A percentile compares a stretch with the other conserved stretches of the same genome.
Evolutionary conservation across 2,888 invertebrate genomes (phyloP).

Genomic region (Thymelicus lineola): DNA sequence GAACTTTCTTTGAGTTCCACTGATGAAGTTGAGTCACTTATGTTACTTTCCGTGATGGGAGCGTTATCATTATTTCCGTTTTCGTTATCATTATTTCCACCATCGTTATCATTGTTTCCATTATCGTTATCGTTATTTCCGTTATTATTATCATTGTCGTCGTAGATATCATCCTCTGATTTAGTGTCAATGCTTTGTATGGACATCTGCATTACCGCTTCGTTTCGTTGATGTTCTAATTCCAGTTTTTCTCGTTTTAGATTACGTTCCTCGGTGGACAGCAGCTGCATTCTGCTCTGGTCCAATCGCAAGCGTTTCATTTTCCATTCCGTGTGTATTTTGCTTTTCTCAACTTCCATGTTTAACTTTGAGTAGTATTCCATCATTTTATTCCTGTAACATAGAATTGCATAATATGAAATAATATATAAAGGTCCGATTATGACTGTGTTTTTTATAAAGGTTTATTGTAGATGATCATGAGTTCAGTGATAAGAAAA

Average conservation of each 20-base stretch:
- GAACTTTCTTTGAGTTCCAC: slow-evolving; percentile 43
- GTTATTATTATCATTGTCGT: slow-evolving; percentile 42
- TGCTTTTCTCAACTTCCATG: slow-evolving; percentile 84
- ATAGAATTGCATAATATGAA: neutral
- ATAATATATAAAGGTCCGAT: neutral
- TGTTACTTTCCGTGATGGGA: slow-evolving; percentile 33
- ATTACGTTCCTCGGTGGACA: slow-evolving; percentile 82
- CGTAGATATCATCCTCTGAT: slow-evolving; percentile 53
- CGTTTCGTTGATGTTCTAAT: slow-evolving; percentile 70
- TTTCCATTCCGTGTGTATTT: slow-evolving; percentile 85
- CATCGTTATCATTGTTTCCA: slow-evolving; percentile 39
- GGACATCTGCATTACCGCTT: slow-evolving; percentile 71
- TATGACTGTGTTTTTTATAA: too few relatives aligned
- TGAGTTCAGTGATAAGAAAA: too few relatives aligned
- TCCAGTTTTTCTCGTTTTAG: slow-evolving; percentile 83
- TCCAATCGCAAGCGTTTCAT: slow-evolving; percentile 77
- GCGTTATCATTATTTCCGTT: slow-evolving; percentile 30
- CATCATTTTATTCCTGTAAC: slow-evolving; percentile 84
- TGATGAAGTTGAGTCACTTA: slow-evolving; percentile 42
- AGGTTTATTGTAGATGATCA: too few relatives aligned
- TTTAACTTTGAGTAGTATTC: slow-evolving; percentile 87
- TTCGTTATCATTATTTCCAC: slow-evolving; percentile 43
- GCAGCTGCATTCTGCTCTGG: slow-evolving; percentile 72
- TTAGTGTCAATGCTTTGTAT: slow-evolving; percentile 61
- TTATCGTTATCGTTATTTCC: slow-evolving; percentile 43